Evolutionary conservation across 2,797 vertebrate species (phyloP).

Genomic region (Acanthiza pusilla): DNA sequence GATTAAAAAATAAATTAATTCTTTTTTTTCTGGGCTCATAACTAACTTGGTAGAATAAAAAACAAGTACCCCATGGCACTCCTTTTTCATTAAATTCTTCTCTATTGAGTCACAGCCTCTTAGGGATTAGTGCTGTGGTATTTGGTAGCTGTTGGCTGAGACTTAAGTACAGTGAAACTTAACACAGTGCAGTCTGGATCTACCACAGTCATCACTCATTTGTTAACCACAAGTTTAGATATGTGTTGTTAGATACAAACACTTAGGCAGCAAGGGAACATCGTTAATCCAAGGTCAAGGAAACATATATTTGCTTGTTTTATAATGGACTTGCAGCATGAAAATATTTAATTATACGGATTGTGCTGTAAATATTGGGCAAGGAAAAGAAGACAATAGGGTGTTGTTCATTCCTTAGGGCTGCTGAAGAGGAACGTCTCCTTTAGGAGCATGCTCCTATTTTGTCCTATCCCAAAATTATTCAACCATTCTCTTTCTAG

Average conservation of each 20-base stretch:
- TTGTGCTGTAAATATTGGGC: background rate
- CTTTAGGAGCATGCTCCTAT: background rate
- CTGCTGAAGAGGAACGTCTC: background rate
- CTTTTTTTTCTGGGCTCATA: background rate
- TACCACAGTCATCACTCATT: background rate
- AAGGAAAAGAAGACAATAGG: background rate
- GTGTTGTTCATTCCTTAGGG: background rate
- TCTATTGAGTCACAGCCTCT: background rate
- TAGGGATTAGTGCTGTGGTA: background rate
- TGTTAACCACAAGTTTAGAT: background rate
- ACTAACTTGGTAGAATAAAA: background rate
- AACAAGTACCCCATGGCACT: background rate
- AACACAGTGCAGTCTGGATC: background rate
- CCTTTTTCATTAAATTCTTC: background rate
- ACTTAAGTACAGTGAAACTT: background rate
- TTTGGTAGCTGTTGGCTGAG: background rate
- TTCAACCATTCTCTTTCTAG: background rate
- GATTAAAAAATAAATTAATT: background rate
- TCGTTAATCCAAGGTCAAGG: background rate
- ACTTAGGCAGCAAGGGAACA: rapidly evolving
- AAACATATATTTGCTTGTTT: background rate
- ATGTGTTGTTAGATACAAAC: background rate
- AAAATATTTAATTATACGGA: background rate
- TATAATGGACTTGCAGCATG: background rate
- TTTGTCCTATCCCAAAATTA: background rate